phyloP scores from a whole-genome alignment of 2,113 vertebrate genomes.

The Helogale parvula region DNA sequence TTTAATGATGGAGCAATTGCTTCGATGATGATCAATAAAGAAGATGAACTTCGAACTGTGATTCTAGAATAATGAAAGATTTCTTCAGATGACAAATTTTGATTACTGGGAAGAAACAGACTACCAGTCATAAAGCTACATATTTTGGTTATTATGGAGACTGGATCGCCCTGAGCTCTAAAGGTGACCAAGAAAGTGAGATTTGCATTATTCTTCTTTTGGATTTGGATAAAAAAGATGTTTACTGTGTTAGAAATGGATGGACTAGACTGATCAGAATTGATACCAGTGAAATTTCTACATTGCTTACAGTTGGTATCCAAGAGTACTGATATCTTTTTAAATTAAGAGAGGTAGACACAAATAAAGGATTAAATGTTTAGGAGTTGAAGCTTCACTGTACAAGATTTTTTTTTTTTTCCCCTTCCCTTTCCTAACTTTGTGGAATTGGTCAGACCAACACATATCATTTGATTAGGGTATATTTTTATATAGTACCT shows the following conservation, averaged over 20 bases:
- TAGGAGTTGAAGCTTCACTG: slow-evolving; percentile 81
- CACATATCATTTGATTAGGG: slow-evolving; percentile 59
- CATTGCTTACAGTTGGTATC: slow-evolving; percentile 49
- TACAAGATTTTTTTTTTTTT: slow-evolving; percentile 71
- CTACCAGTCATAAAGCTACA: slow-evolving; percentile 67
- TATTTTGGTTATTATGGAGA: slow-evolving; percentile 40
- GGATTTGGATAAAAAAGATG: slow-evolving; percentile 14
- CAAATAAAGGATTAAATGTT: slow-evolving; percentile 75
- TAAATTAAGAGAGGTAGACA: slow-evolving; percentile 72
- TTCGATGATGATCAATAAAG: slow-evolving; percentile 91
- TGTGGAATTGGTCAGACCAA: slow-evolving; percentile 77
- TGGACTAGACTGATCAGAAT: slow-evolving; percentile 44
- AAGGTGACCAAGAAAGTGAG: slow-evolving; percentile 37
- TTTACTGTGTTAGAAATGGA: slow-evolving; percentile 36
- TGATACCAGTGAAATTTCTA: slow-evolving; percentile 29
- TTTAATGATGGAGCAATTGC: slow-evolving; percentile 98
- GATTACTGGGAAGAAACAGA: slow-evolving; percentile 68
- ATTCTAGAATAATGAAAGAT: slow-evolving; percentile 89
- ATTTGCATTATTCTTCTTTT: slow-evolving; percentile 19
- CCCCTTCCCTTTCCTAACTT: slow-evolving; percentile 45
- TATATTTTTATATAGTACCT: slow-evolving; percentile 79
- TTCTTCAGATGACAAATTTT: slow-evolving; percentile 54
- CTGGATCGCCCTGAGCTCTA: neutral
- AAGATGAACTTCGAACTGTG: slow-evolving; percentile 95
- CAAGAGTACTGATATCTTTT: slow-evolving; percentile 63